Evolutionary conservation across 2,113 vertebrate genomes (phyloP).

Genomic region (Strix aluco): DNA sequence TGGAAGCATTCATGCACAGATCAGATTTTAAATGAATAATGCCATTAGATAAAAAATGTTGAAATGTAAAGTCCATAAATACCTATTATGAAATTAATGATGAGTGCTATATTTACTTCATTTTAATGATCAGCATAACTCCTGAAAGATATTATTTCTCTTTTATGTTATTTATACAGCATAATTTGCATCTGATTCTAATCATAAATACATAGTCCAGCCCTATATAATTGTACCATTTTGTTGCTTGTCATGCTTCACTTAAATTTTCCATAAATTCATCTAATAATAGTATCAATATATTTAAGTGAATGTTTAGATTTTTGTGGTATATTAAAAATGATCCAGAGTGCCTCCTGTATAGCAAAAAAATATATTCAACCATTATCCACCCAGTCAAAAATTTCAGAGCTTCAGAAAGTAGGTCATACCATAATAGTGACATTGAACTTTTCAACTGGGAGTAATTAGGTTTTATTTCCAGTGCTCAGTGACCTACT

Average conservation of each 20-base stretch:
- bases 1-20: constrained; percentile 1
- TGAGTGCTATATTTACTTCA: constrained; percentile 31
- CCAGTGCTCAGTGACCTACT: constrained; percentile 72
- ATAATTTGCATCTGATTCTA: constrained; percentile 37
- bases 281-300: constrained; percentile 5
- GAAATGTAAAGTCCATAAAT: constrained; percentile 39
- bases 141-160: constrained; percentile 27
- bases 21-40: constrained; percentile 53
- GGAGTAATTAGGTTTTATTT: constrained; percentile 79
- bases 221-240: neutral
- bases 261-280: constrained; percentile 19
- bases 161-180: neutral
- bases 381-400: constrained; percentile 7
- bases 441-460: constrained; percentile 76
- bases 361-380: constrained; percentile 8
- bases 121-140: constrained; percentile 48
- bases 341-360: neutral
- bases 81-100: constrained; percentile 61
- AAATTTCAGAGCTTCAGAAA: constrained; percentile 63
- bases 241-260: neutral
- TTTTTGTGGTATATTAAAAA: constrained; percentile 25
- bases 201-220: neutral
- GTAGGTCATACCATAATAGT: constrained; percentile 69
- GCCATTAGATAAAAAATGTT: constrained; percentile 44
- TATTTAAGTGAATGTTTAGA: constrained; percentile 31